Evolutionary conservation across 35 echinoderm and acorn worm species (phyloP), one percentile per base, ranked within the genome.

Genomic region (Ophiothrix spiculata): DNA sequence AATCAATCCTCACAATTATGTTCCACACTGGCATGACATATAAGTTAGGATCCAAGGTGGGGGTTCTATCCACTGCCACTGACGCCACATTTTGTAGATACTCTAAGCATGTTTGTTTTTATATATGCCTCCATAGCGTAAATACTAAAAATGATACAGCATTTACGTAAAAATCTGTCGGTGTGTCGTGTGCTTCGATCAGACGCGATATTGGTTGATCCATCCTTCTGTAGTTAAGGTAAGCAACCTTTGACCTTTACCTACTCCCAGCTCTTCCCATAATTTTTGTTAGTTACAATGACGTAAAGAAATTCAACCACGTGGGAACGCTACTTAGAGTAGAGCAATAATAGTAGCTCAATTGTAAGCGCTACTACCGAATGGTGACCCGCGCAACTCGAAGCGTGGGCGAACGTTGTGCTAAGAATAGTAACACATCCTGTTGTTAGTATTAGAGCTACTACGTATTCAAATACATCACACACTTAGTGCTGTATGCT

Each of bases 271-370:
- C 60, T 15, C 60, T 69, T 69, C 60, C 60, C 60, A 69, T 69
- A 15, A 69, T 69, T 69, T 54, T 69, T 69, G 60, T 69, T 10
- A 69, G 60, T 69, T 25, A 25, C 60, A 69, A 69, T 69, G 60
- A 69, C 60, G 60, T n/a, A 69, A 69, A 69, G 60, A 69, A 69
- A 69, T n/a, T 69, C 60, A 69, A 69, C 60, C 60, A 69, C 60
- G 60, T 69, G 60, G 60, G 60, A 69, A 69, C 60, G 60, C 29
- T 69, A 69, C 60, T 69, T 28, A 25, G 60, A 28, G 60, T 69
- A 69, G 60, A 6, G 60, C 60, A 28, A 28, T 69, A 69, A 69
- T 69, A 25, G 60, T 69, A 28, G 60, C 8, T 69, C 60, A 69
- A 69, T 69, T 69, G 60, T 69, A 69, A 15, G 17, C 29, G 60